Conservation (phyloP, 2,797 vertebrate species). For the Danio albolineatus region DNA sequence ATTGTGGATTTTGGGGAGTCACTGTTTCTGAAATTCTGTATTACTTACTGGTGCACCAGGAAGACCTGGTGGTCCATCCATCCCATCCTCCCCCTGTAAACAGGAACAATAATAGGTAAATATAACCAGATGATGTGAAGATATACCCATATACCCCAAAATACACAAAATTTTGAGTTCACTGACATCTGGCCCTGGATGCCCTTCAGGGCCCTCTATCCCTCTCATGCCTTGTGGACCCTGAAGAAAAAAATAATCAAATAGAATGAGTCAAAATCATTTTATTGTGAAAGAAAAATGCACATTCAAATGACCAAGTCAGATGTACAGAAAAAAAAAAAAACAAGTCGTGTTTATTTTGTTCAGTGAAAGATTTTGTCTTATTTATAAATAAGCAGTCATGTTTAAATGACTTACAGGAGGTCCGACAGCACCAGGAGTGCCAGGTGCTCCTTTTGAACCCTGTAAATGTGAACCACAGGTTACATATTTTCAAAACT, state of each 20-base stretch:
- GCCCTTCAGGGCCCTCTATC: conserved; percentile 77
- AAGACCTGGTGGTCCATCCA: conserved; percentile 71
- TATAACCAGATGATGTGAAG: not conserved
- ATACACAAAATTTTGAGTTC: not conserved
- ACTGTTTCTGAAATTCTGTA: not conserved
- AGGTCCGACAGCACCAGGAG: conserved; percentile 72
- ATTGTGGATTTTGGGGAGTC: not conserved
- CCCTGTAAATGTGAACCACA: conserved; percentile 76
- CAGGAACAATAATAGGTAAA: not conserved
- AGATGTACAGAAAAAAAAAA: not conserved
- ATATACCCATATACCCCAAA: too few species aligned
- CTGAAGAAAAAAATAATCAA: conserved; percentile 71
- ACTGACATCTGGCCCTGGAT: conserved; percentile 79
- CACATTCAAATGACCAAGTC: not conserved
- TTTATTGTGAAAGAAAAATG: too few species aligned
- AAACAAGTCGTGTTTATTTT: too few species aligned
- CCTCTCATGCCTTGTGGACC: conserved; percentile 82
- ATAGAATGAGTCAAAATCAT: not conserved
- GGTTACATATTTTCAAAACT: not conserved
- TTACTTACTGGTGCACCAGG: conserved; percentile 72
- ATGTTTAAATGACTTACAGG: conserved; percentile 69
- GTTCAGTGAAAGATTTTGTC: not conserved
- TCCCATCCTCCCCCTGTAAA: conserved; percentile 76
- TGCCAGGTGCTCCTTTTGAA: conserved; percentile 75
- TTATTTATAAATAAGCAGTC: too few species aligned